A percentile compares a stretch with the other conserved stretches of the same genome.
These are phyloP conservation scores for Metacarcinus magister DNA, from an alignment of 2,888 invertebrate genomes.

Conservation along the genomic window DNA sequence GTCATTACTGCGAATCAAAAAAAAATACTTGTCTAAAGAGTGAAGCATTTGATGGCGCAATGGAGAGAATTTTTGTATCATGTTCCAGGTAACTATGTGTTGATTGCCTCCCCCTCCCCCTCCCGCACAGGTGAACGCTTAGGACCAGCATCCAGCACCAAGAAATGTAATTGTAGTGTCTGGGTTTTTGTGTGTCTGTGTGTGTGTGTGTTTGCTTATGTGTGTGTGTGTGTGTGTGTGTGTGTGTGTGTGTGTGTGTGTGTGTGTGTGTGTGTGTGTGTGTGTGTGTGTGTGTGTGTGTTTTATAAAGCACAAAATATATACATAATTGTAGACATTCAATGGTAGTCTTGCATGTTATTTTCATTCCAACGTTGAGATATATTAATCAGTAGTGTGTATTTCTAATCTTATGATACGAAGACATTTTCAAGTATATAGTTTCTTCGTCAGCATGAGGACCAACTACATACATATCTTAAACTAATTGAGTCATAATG, in stretches of 20 bases:
- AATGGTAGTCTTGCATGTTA: neutral
- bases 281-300: neutral
- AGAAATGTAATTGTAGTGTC: neutral
- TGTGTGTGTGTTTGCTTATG: neutral
- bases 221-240: neutral
- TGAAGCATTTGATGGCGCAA: neutral
- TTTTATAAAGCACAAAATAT: neutral
- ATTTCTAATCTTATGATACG: neutral
- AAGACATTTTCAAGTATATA: neutral
- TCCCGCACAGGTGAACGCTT: neutral
- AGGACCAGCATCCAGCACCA: no score
- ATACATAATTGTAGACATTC: neutral
- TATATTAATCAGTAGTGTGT: neutral
- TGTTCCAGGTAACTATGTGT: neutral
- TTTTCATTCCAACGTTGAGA: neutral
- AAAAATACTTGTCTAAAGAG: neutral
- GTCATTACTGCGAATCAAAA: conserved; percentile 6
- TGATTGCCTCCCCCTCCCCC: neutral
- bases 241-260: neutral
- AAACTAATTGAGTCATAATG: neutral
- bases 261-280: neutral
- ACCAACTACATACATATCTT: neutral
- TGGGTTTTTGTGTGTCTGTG: no score
- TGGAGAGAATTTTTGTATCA: neutral
- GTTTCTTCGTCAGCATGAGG: neutral